Conservation (phyloP, 2,113 vertebrate species). For the Serilophus lunatus region DNA sequence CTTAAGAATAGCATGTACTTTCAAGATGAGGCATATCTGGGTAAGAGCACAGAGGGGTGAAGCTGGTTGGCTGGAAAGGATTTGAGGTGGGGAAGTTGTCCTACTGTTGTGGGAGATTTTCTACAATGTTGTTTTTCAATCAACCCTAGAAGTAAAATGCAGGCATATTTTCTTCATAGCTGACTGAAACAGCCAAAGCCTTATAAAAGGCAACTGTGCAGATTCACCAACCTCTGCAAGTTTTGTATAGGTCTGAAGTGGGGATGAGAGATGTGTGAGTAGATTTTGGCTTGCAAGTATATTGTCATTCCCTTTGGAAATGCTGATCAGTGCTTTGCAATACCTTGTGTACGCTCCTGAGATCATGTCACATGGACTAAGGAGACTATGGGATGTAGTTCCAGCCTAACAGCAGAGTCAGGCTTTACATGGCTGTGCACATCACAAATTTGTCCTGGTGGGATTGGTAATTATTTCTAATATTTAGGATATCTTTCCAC, state of each 20-base stretch:
- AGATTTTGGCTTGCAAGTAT: neutral
- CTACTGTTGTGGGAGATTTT: neutral
- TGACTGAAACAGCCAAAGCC: neutral
- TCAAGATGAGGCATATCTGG: neutral
- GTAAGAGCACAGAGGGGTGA: neutral
- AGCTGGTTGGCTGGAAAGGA: neutral
- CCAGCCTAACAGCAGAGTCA: neutral
- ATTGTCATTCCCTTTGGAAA: neutral
- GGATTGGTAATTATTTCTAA: neutral
- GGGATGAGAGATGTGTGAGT: neutral
- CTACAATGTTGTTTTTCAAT: neutral
- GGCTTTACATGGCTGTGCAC: neutral
- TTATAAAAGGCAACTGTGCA: neutral
- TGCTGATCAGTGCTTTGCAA: neutral
- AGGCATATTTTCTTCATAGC: neutral
- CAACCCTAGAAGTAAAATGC: neutral
- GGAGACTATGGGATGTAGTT: neutral
- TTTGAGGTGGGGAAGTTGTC: neutral
- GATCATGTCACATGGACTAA: fast-evolving
- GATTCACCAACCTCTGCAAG: neutral
- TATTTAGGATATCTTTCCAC: neutral
- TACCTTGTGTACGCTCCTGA: neutral
- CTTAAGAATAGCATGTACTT: neutral
- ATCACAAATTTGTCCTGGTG: neutral
- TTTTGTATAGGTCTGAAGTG: neutral